Conservation (phyloP, 2,888 invertebrate genomes). For the Aspidiotus rigidus region DNA sequence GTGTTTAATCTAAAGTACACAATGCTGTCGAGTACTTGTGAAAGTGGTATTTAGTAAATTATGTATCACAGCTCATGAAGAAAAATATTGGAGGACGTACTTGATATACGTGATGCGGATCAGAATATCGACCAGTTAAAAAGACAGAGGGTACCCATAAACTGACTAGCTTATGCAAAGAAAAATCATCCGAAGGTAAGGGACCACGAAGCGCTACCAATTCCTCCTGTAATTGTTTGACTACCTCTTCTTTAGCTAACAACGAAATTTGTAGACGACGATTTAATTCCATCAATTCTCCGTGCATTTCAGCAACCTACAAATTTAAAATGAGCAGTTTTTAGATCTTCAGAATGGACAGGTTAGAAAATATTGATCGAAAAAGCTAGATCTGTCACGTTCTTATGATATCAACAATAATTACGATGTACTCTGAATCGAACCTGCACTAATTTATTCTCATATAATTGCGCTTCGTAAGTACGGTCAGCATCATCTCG, state of each 20-base stretch:
- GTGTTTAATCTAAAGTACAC: too few species aligned
- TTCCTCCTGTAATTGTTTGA: slow-evolving; percentile 54
- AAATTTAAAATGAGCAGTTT: slow-evolving; percentile 8
- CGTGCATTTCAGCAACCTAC: slow-evolving; percentile 88
- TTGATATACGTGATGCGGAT: slow-evolving; percentile 83
- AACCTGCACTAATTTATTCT: slow-evolving; percentile 77
- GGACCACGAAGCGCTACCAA: slow-evolving; percentile 58
- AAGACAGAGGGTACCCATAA: slow-evolving; percentile 83
- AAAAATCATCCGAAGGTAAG: slow-evolving; percentile 44
- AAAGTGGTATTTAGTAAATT: too few species aligned
- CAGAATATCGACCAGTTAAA: slow-evolving; percentile 60
- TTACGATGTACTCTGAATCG: background rate
- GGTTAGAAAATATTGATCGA: too few species aligned
- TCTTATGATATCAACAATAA: too few species aligned
- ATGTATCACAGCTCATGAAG: too few species aligned
- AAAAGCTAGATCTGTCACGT: too few species aligned
- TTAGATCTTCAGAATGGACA: background rate
- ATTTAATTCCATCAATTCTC: slow-evolving; percentile 86
- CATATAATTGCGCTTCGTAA: slow-evolving; percentile 68
- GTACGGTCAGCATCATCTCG: slow-evolving; percentile 48
- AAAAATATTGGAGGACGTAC: slow-evolving; percentile 44
- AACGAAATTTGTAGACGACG: slow-evolving; percentile 66
- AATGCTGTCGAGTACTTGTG: too few species aligned
- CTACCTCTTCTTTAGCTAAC: slow-evolving; percentile 52
- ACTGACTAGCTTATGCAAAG: slow-evolving; percentile 53